Percentiles rank a stretch among this genome's conserved stretches.
These are phyloP conservation scores for Amiota mariae DNA, from an alignment of 2,888 invertebrate species.

Conservation along the genomic window DNA sequence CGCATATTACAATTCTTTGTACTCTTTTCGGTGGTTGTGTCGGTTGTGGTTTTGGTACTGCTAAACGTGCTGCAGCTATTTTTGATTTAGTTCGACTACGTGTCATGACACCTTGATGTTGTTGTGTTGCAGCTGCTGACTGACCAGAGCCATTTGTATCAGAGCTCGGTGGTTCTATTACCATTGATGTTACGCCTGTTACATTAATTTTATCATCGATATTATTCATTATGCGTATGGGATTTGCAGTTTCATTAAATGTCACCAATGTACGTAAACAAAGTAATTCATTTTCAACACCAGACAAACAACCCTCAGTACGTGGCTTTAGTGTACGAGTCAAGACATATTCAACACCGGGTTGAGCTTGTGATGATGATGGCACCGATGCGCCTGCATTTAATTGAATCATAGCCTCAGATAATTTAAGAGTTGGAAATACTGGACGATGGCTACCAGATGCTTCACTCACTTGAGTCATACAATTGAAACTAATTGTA, in stretches of 20 bases:
- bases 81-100: slow-evolving; percentile 57
- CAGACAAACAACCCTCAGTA: slow-evolving; percentile 36
- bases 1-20: slow-evolving; percentile 59
- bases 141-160: too few relatives aligned
- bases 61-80: slow-evolving; percentile 46
- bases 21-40: slow-evolving; percentile 53
- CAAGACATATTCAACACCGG: slow-evolving; percentile 50
- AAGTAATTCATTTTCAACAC: slow-evolving; percentile 54
- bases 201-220: not conserved
- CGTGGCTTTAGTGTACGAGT: slow-evolving; percentile 50
- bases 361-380: not conserved
- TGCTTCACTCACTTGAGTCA: slow-evolving; percentile 89
- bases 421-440: slow-evolving; percentile 77
- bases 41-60: slow-evolving; percentile 24
- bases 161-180: not conserved
- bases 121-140: slow-evolving; percentile 13
- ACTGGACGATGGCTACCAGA: slow-evolving; percentile 87
- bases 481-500: slow-evolving; percentile 84
- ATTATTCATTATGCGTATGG: not conserved
- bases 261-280: slow-evolving; percentile 52
- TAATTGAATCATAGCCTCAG: slow-evolving; percentile 54
- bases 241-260: slow-evolving; percentile 42
- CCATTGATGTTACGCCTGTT: not conserved
- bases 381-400: slow-evolving; percentile 38
- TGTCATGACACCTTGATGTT: slow-evolving; percentile 47